phyloP scores from a whole-genome alignment of 2,113 vertebrate genomes.

The Willisornis vidua region DNA sequence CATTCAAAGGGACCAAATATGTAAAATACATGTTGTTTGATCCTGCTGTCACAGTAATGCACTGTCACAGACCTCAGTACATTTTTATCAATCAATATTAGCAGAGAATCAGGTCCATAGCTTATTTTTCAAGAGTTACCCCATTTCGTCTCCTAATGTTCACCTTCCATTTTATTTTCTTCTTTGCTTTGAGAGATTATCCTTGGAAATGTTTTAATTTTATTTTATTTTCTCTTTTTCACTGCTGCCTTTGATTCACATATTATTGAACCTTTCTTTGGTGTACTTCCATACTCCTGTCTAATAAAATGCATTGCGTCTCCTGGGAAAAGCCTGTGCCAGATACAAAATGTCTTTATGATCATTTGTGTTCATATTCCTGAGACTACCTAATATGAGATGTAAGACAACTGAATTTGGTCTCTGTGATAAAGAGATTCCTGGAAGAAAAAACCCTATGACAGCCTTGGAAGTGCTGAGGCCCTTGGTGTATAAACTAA shows the following conservation, averaged over 20 bases:
- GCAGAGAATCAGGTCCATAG: neutral
- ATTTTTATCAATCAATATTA: neutral
- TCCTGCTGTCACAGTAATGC: neutral
- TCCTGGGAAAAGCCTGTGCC: neutral
- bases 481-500: neutral
- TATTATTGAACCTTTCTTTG: neutral
- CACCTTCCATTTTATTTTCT: neutral
- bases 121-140: neutral
- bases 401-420: neutral
- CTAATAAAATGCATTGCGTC: neutral
- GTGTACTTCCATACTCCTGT: neutral
- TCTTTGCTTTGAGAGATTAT: neutral
- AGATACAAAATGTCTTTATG: neutral
- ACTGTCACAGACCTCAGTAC: neutral
- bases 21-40: neutral
- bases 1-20: neutral
- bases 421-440: neutral
- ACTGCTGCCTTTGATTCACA: neutral
- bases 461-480: neutral
- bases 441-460: neutral
- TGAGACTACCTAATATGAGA: neutral
- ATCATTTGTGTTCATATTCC: neutral
- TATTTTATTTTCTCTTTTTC: neutral
- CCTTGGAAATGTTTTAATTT: neutral
- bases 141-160: neutral